phyloP scores from a whole-genome alignment of 2,888 invertebrate genomes.

The Piscicola geometra region DNA sequence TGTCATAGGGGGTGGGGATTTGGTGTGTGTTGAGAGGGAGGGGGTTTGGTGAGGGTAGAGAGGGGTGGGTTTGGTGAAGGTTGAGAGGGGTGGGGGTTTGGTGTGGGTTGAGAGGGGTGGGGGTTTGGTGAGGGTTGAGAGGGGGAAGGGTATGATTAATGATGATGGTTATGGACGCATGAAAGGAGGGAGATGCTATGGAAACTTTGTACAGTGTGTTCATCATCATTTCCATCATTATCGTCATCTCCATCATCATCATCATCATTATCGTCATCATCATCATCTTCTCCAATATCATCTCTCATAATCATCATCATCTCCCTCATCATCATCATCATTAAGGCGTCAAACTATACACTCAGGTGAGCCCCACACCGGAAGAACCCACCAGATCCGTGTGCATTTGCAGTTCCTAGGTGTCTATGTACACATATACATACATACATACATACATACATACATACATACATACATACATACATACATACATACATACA shows the following conservation, averaged over 20 bases:
- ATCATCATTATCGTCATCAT: too few species aligned
- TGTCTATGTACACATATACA: slow-evolving; percentile 51
- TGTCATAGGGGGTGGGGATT: background rate
- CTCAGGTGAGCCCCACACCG: slow-evolving; percentile 72
- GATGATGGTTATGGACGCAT: background rate
- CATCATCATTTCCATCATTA: too few species aligned
- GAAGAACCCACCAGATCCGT: slow-evolving; percentile 96
- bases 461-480: too few species aligned
- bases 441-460: too few species aligned
- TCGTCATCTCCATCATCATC: too few species aligned
- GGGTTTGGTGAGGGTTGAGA: background rate
- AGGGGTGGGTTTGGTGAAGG: background rate
- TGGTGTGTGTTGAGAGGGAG: background rate
- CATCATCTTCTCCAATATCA: too few species aligned
- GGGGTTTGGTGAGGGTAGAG: background rate
- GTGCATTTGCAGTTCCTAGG: slow-evolving; percentile 96
- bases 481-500: too few species aligned
- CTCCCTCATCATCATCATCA: background rate
- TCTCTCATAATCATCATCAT: too few species aligned
- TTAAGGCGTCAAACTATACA: too few species aligned
- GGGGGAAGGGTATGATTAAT: background rate
- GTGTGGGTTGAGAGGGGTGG: background rate
- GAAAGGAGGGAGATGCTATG: too few species aligned
- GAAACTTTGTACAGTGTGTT: too few species aligned
- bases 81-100: too few species aligned